Evolutionary conservation across 2,888 invertebrate genomes (phyloP), one percentile per base, ranked within the genome.

Genomic region (Drosophila tanythrix): DNA sequence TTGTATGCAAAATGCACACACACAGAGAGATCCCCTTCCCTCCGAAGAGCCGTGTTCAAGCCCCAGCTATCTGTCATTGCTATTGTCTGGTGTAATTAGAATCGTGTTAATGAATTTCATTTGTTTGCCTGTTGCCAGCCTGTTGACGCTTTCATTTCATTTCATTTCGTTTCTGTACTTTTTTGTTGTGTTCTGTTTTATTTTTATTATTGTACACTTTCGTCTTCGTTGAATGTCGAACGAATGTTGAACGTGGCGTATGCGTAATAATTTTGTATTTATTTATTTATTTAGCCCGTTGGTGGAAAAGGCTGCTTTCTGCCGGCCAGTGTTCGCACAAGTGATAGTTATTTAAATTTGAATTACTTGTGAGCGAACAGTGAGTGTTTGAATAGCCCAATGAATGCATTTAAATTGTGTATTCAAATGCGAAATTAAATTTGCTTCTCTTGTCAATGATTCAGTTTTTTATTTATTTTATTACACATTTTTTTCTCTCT

Each of bases 91-190:
- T 88, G 88, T 89, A 90, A 87, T 87, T 87, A 87, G 90, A 89
- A 88, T 83, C 83, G 67, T 90, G 91, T 90, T 88, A 90, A 90
- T 87, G 86, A 87, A 87, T 89, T 89, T 90, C 80, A 89, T 89
- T 85, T 86, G 78, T 89, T 38, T 38, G 55, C 15, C 21, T 35
- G 76, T 78, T 71, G 80, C 63, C 78, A 53, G 76, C 65, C 77
- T 70, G 84, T 83, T 74, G 66, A 68, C 83, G 66, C 46, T 58
- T 58, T 60, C 63, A 43, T 53, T 61, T 66, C 65, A 46, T 56
- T 84, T 52, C 27, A 58, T 57, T 50, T 21, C 33, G 11, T 5
- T 38, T 38, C 18, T 56, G n/a, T n/a, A 8, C 40, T n/a, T n/a
- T 55, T n/a, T 8, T 27, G 3, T 25, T 48, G 2, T 50, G 56